These are phyloP conservation scores for Lucilia cuprina DNA, from an alignment of 1,140 invertebrate species.

Conservation along the genomic window DNA sequence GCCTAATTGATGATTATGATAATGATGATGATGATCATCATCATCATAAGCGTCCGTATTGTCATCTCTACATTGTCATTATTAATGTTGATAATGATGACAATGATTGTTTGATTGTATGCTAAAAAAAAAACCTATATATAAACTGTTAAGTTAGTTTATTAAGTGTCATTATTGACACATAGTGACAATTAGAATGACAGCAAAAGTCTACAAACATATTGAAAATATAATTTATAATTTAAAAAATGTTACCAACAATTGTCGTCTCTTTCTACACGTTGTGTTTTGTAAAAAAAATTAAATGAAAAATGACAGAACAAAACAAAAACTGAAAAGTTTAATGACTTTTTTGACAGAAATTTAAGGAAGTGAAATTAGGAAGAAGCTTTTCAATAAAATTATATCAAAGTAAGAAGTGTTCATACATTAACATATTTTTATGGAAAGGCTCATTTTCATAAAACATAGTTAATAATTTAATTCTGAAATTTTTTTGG, in stretches of 20 bases:
- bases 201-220: slow-evolving; percentile 33
- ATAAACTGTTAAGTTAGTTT: slow-evolving; percentile 16
- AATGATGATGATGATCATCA: no score
- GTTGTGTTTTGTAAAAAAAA: background rate
- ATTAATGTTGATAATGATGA: background rate
- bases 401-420: no score
- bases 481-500: no score
- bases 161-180: slow-evolving; percentile 34
- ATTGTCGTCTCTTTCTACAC: no score
- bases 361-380: no score
- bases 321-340: background rate
- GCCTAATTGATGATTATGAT: slow-evolving; percentile 9
- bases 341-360: background rate
- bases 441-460: no score
- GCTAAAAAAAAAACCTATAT: background rate
- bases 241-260: background rate
- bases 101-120: slow-evolving; percentile 23
- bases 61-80: background rate
- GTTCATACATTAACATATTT: no score
- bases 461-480: no score
- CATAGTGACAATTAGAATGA: slow-evolving; percentile 37
- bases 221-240: slow-evolving; percentile 19
- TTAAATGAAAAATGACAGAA: slow-evolving; percentile 7
- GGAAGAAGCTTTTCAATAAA: no score
- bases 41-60: no score